phyloP scores from a whole-genome alignment of 2,888 invertebrate species.

The Plebejus anna region DNA sequence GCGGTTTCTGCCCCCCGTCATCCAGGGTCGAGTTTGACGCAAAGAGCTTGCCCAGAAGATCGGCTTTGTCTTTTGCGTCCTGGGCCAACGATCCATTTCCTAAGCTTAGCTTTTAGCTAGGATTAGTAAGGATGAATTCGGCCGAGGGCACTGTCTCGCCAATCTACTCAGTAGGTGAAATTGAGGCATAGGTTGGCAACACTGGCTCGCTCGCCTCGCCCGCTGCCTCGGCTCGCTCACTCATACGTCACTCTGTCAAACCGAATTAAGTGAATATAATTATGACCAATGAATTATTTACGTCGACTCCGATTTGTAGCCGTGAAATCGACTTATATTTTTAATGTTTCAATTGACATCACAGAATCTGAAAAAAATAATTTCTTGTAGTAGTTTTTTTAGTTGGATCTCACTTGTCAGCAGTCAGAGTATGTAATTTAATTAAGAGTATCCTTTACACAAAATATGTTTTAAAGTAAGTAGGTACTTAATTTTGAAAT shows the following conservation, averaged over 20 bases:
- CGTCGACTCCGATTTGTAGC: constrained; percentile 25
- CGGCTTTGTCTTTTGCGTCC: no score
- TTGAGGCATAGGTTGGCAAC: not conserved
- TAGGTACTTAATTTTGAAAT: not conserved
- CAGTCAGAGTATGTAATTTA: not conserved
- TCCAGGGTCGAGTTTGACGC: no score
- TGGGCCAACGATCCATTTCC: no score
- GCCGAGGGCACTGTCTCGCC: no score
- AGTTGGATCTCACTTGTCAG: not conserved
- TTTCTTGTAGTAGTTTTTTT: not conserved
- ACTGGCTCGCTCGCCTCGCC: not conserved
- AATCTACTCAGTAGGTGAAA: no score
- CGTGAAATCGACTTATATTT: constrained; percentile 8
- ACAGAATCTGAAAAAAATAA: not conserved
- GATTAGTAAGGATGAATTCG: no score
- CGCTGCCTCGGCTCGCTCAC: constrained; percentile 34
- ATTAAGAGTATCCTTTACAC: not conserved
- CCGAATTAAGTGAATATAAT: constrained; percentile 63
- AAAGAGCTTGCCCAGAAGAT: no score
- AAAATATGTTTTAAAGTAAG: not conserved
- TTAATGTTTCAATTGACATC: constrained; percentile 1
- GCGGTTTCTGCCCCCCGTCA: no score
- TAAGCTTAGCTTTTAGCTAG: no score
- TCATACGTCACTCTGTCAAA: constrained; percentile 54
- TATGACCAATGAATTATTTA: constrained; percentile 39